These are phyloP conservation scores for Thumatha senex DNA, from an alignment of 2,888 invertebrate genomes.

Conservation along the genomic window DNA sequence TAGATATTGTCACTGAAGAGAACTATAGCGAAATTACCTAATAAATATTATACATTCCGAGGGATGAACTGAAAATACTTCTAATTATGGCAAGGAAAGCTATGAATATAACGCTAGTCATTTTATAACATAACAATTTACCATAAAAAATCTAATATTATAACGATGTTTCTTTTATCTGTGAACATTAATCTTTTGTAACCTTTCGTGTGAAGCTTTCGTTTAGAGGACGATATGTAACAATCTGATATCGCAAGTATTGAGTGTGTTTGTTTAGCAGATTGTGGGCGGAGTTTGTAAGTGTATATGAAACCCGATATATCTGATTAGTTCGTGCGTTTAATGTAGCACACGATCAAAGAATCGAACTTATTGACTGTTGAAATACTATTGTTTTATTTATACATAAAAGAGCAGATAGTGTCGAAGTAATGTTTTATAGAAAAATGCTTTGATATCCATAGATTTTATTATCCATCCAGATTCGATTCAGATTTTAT, in stretches of 20 bases:
- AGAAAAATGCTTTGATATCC: too few species aligned
- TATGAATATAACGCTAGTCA: too few species aligned
- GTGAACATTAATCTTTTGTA: conserved; percentile 30
- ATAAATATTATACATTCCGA: too few species aligned
- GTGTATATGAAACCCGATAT: not conserved
- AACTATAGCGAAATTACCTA: too few species aligned
- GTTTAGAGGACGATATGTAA: conserved; percentile 12
- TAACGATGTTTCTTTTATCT: conserved; percentile 6
- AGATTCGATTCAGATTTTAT: too few species aligned
- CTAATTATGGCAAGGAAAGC: too few species aligned
- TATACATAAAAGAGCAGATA: too few species aligned
- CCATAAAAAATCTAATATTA: not conserved
- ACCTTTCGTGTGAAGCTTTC: conserved; percentile 32
- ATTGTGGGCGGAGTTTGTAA: conserved; percentile 7
- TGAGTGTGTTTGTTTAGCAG: conserved; percentile 12
- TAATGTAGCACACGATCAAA: not conserved
- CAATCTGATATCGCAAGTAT: conserved; percentile 12
- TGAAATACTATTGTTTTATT: not conserved
- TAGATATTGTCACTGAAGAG: too few species aligned
- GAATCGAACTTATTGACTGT: not conserved
- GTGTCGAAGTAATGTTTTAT: too few species aligned
- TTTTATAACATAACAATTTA: too few species aligned
- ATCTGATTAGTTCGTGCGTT: conserved; percentile 7
- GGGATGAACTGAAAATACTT: too few species aligned
- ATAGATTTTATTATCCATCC: too few species aligned